Evolutionary conservation across 2,113 vertebrate species (phyloP).

Genomic region (Limanda limanda): DNA sequence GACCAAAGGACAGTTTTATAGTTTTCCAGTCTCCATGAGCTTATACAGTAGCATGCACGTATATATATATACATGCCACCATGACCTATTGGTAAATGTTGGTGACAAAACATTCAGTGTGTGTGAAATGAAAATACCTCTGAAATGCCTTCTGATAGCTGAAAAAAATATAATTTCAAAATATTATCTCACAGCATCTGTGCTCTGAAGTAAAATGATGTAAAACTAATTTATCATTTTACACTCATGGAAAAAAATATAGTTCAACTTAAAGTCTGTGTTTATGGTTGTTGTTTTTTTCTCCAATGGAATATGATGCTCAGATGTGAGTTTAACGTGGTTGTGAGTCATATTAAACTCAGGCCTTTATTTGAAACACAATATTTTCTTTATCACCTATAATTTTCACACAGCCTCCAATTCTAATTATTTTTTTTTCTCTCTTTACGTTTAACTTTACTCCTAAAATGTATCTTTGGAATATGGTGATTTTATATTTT

Average conservation of each 20-base stretch:
- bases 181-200: conserved; percentile 81
- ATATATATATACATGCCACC: conserved; percentile 76
- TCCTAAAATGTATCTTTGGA: conserved; percentile 42
- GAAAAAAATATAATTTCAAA: conserved; percentile 86
- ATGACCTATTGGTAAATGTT: conserved; percentile 73
- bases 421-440: conserved; percentile 21
- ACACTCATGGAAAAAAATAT: conserved; percentile 34
- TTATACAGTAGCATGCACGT: conserved; percentile 77
- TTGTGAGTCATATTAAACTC: neutral
- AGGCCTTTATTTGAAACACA: neutral
- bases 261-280: conserved; percentile 28
- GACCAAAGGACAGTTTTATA: conserved; percentile 66
- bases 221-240: conserved; percentile 40
- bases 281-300: conserved; percentile 27
- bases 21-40: conserved; percentile 52
- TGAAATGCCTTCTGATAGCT: conserved; percentile 87
- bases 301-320: neutral
- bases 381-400: conserved; percentile 7
- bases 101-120: conserved; percentile 84
- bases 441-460: conserved; percentile 40
- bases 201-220: conserved; percentile 59
- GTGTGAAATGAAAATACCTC: conserved; percentile 86
- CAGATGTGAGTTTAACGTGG: conserved; percentile 4
- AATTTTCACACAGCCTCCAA: conserved; percentile 42
- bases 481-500: conserved; percentile 51